phyloP scores from a whole-genome alignment of 2,888 invertebrate genomes.

The Pandemis heparana region DNA sequence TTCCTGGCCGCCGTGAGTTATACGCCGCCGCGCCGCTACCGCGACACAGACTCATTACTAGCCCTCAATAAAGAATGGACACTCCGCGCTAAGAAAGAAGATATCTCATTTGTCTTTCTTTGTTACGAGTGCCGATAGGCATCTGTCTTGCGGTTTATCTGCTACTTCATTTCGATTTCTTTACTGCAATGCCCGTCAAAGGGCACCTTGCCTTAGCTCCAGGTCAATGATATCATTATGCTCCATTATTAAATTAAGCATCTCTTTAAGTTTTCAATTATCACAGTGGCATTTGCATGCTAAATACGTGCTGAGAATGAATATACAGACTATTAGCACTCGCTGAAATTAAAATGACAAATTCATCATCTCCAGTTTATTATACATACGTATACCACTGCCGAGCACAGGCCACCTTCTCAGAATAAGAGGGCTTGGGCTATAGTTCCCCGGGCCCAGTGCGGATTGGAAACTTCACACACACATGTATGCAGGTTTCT shows the following conservation, averaged over 20 bases:
- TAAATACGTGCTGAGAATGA: neutral
- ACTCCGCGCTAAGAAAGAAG: constrained; percentile 69
- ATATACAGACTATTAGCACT: neutral
- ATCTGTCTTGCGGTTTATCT: constrained; percentile 53
- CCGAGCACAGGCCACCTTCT: too few species aligned
- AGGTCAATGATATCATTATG: constrained; percentile 13
- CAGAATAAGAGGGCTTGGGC: too few species aligned
- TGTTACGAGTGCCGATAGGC: constrained; percentile 64
- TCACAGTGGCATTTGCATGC: neutral
- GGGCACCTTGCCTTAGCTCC: constrained; percentile 27
- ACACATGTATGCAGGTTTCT: too few species aligned
- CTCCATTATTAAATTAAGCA: constrained; percentile 19
- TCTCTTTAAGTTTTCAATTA: neutral
- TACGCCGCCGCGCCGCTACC: constrained; percentile 65
- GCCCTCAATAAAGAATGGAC: constrained; percentile 73
- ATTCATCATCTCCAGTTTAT: too few species aligned
- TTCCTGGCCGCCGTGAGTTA: constrained; percentile 83
- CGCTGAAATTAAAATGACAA: neutral
- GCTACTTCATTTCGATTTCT: constrained; percentile 51
- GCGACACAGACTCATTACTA: constrained; percentile 75
- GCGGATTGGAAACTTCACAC: too few species aligned
- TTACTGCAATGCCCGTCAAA: constrained; percentile 37
- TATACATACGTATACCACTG: too few species aligned
- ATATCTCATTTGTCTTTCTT: constrained; percentile 76
- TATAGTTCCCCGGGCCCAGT: too few species aligned